Evolutionary conservation across 2,888 invertebrate species (phyloP).

Genomic region (Limenitis camilla): DNA sequence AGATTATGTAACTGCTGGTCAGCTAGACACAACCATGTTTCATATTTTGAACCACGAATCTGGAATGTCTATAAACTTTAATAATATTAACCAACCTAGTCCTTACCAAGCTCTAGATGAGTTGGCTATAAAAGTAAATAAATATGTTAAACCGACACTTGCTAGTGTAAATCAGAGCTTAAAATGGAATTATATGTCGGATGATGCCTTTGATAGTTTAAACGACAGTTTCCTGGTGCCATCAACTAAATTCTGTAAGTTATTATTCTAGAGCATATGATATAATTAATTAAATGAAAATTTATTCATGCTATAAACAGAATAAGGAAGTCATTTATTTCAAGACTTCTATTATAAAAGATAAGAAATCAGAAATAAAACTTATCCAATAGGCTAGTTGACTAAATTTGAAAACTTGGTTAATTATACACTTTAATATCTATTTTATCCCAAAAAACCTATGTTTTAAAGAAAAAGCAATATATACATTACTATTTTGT

Average conservation of each 20-base stretch:
- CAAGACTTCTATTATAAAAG: no score
- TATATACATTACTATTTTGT: no score
- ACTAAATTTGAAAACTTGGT: no score
- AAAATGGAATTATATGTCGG: slow-evolving; percentile 46
- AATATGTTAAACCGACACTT: slow-evolving; percentile 53
- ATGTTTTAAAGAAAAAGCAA: no score
- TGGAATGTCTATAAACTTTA: slow-evolving; percentile 46
- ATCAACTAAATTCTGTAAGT: slow-evolving; percentile 57
- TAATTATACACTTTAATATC: no score
- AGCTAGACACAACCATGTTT: slow-evolving; percentile 38
- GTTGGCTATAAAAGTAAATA: slow-evolving; percentile 43
- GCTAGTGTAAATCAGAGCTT: slow-evolving; percentile 46
- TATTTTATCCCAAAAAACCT: no score
- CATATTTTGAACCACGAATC: slow-evolving; percentile 36
- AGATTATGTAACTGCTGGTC: slow-evolving; percentile 36
- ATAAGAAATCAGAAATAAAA: no score
- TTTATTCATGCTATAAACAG: no score
- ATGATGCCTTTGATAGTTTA: slow-evolving; percentile 41
- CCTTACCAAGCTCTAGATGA: slow-evolving; percentile 42
- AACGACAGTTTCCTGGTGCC: slow-evolving; percentile 48
- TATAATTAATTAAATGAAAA: no score
- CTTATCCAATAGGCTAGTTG: no score
- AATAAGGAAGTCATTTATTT: no score
- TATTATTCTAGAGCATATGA: neutral
- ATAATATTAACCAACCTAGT: slow-evolving; percentile 48